These are phyloP conservation scores for Erebia aethiops DNA, from an alignment of 2,888 invertebrate species.

Conservation along the genomic window DNA sequence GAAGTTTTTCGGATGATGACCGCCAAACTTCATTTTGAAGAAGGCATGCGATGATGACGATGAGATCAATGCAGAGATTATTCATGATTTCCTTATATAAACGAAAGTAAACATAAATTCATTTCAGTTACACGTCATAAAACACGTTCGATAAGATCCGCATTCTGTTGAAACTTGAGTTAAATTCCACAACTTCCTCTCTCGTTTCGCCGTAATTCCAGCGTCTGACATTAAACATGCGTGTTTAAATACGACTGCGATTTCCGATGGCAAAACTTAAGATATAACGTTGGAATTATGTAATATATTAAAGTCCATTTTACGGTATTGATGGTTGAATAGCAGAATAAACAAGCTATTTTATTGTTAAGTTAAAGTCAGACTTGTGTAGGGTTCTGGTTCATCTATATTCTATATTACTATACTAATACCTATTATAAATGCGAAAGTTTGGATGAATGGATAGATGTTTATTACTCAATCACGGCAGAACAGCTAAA, in stretches of 20 bases:
- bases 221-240: slow-evolving; percentile 23
- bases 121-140: slow-evolving; percentile 1
- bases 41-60: too few species aligned
- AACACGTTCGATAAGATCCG: slow-evolving; percentile 12
- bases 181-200: slow-evolving; percentile 20
- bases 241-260: slow-evolving; percentile 18
- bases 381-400: neutral
- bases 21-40: too few species aligned
- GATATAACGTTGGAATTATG: slow-evolving; percentile 17
- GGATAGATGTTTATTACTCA: too few species aligned
- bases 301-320: slow-evolving; percentile 13
- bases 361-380: neutral
- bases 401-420: neutral
- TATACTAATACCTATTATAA: too few species aligned
- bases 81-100: neutral
- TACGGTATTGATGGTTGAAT: slow-evolving; percentile 8
- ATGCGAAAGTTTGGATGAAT: too few species aligned
- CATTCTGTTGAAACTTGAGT: slow-evolving; percentile 15
- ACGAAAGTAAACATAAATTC: neutral
- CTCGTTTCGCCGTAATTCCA: slow-evolving; percentile 15
- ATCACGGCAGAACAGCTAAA: too few species aligned
- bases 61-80: neutral
- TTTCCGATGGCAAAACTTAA: slow-evolving; percentile 20
- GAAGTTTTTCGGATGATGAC: too few species aligned
- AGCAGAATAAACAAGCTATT: neutral